Evolutionary conservation across 2,888 invertebrate species (phyloP).

Genomic region (Coleophora deauratella): DNA sequence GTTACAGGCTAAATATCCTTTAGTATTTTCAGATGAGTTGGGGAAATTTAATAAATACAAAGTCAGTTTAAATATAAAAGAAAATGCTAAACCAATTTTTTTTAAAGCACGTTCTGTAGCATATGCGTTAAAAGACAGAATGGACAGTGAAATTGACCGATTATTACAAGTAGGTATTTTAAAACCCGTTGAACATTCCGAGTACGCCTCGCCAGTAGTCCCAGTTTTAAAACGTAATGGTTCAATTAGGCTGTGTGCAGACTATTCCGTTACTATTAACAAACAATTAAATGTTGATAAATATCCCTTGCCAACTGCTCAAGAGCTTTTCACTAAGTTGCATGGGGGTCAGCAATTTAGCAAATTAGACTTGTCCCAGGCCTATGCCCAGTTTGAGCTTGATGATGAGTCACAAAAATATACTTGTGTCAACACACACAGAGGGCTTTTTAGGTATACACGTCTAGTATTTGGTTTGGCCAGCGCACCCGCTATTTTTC

Average conservation of each 20-base stretch:
- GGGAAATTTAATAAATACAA: conserved; percentile 6
- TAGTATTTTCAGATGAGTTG: conserved; percentile 6
- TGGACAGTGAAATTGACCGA: background rate
- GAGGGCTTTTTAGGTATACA: conserved; percentile 11
- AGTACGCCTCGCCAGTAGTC: background rate
- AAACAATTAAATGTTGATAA: conserved; percentile 4
- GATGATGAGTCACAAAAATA: conserved; percentile 7
- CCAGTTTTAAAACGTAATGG: background rate
- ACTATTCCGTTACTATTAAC: conserved; percentile 3
- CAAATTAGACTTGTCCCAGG: conserved; percentile 3
- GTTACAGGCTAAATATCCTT: conserved; percentile 3
- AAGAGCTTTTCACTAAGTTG: conserved; percentile 4
- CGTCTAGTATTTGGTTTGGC: conserved; percentile 11
- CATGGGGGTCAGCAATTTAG: conserved; percentile 3
- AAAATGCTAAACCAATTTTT: background rate
- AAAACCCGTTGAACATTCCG: background rate
- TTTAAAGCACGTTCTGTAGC: background rate
- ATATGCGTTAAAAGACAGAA: background rate
- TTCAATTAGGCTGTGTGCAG: background rate
- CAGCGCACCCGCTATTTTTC: conserved; percentile 10
- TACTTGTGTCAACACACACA: conserved; percentile 8
- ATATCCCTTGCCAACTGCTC: conserved; percentile 5
- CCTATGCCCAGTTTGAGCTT: conserved; percentile 5
- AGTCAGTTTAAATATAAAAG: background rate
- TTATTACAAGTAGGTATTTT: background rate